Base-by-base conservation (phyloP, 1,140 invertebrate species). In the Drosophila arizonae region DNA sequence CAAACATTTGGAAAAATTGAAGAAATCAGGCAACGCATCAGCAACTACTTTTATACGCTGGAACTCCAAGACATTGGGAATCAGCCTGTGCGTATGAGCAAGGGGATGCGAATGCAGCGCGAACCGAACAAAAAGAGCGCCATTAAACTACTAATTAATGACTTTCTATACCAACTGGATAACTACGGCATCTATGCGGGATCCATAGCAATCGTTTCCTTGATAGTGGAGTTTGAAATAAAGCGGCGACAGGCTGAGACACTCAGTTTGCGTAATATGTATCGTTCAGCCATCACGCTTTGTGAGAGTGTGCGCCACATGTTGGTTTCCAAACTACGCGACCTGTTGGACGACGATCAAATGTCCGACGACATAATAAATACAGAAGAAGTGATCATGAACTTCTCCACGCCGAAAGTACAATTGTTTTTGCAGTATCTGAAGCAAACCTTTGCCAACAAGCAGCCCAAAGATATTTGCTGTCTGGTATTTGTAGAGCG, bases 401-500 rank as follows among this genome's bases (percentile, higher is more conserved):
- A 92, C 62, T 93, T 93, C 90, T 94, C 94, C 1, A 93, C 94
- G 0, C 86, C 93, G 26, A 94, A 95, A 91, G 64, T 96, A 3
- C 58, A 91, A n/a, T 85, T 91, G 55, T 82, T 96, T 26, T 81
- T 96, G 9, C 76, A 92, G 2, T 88, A 94, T 36, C 78, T 96
- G 5, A 92, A 93, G 72, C 76, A 92, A 17, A 94, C 93, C 0
- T 91, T 91, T 48, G 56, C 36, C n/a, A 48, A 72, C 13, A 91
- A 86, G 46, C 43, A 81, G 0, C 63, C 76, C 1, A 82, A 93
- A 66, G 90, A 93, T 4, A 92, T 98, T n/a, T 96, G 94, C 76
- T 95, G 94, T 1, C 93, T 99, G 21, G 94, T 98, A 41, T 98
- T 99, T 93, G 96, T 97, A 0, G 92, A 96, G 88, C 93, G 95